Evolutionary conservation across 2,797 vertebrate genomes (phyloP), one percentile per base, ranked within the genome.

Genomic region (Phalanger gymnotis): DNA sequence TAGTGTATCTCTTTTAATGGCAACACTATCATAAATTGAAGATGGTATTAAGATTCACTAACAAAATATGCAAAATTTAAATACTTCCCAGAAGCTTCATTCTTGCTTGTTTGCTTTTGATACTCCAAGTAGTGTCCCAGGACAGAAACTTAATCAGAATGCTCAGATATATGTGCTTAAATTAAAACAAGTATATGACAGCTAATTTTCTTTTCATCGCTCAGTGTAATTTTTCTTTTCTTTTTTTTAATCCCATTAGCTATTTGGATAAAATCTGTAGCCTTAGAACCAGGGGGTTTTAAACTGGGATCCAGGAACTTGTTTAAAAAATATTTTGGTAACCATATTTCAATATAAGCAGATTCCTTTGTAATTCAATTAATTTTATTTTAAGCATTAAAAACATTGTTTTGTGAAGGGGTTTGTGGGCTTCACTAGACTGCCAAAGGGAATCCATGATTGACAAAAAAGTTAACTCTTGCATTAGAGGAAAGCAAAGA

Each of bases 91-190:
- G 58, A 81, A 13, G 54, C 31, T 94, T 16, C 31, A 87, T 92
- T 73, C 73, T 53, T 52, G 51, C 47, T 92, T 61, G 16, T 92
- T 58, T 93, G 0, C 58, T 95, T 97, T 96, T 96, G 92, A 95
- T 91, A 93, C 7, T 90, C 53, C 56, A 90, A 91, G n/a, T 13
- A 90, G 25, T 31, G 25, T 96, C 5, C 34, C 25, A 93, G 54
- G 19, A 53, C 90, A 94, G 94, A 95, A 96, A 90, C 53, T 61
- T 93, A 95, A 90, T 90, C 95, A 94, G 96, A 97, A 96, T 95
- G 51, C n/a, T 95, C 27, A 31, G 92, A 95, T 53, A 27, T 94
- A 27, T 92, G 7, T 87, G 22, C 40, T 51, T 51, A 87, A 87
- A 87, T 87, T 87, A 87, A 61, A 91, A 91, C 61, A 28, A 47